These are phyloP conservation scores for Leptopterna dolabrata DNA, from an alignment of 2,888 invertebrate genomes.

Conservation along the genomic window DNA sequence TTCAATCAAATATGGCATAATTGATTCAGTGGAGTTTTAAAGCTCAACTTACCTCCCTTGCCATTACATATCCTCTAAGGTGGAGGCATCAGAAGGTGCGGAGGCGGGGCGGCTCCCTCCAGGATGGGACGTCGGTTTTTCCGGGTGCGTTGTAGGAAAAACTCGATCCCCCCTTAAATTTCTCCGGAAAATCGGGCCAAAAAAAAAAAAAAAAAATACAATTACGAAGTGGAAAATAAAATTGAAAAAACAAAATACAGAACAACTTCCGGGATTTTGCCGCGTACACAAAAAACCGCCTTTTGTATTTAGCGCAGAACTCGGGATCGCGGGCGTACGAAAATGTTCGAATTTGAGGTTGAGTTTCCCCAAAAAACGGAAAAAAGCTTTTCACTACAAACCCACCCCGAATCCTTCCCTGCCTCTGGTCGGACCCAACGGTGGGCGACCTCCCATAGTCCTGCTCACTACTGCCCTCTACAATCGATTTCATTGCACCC, in stretches of 20 bases:
- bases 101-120: slow-evolving; percentile 53
- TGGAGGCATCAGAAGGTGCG: slow-evolving; percentile 56
- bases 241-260: background rate
- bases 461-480: slow-evolving; percentile 55
- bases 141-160: slow-evolving; percentile 7
- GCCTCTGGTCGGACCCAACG: slow-evolving; percentile 54
- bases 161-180: background rate
- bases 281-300: background rate
- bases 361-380: background rate
- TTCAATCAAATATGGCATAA: background rate
- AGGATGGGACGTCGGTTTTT: slow-evolving; percentile 31
- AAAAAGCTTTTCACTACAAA: slow-evolving; percentile 36
- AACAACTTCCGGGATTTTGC: background rate
- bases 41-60: slow-evolving; percentile 69
- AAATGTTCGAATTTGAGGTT: background rate
- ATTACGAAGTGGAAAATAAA: background rate
- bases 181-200: background rate
- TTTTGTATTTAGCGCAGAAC: background rate
- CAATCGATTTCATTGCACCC: slow-evolving; percentile 57
- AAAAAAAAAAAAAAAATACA: background rate
- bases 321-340: background rate
- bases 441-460: slow-evolving; percentile 55
- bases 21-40: background rate
- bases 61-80: slow-evolving; percentile 67
- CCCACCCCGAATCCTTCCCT: slow-evolving; percentile 51